Percentiles rank a stretch among this genome's conserved stretches.
Evolutionary conservation across 2,797 vertebrate genomes (phyloP).

Genomic region (Lepidocolaptes lacrymiger): DNA sequence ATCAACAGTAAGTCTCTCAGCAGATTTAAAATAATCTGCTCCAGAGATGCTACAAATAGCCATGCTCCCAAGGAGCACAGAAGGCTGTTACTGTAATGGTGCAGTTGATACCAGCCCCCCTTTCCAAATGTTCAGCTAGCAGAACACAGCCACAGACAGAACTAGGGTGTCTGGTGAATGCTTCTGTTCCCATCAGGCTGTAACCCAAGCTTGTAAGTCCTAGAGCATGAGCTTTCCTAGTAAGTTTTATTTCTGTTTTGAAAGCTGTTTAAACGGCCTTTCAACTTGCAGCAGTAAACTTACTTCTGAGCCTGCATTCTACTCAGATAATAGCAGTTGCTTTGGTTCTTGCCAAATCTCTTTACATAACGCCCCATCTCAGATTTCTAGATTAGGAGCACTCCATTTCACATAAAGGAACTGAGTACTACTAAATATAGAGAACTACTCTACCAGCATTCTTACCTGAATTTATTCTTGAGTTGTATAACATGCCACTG

Average conservation of each 20-base stretch:
- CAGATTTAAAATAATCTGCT: conserved; percentile 65
- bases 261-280: not conserved
- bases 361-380: conserved; percentile 61
- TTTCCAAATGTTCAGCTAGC: not conserved
- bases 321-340: conserved; percentile 29
- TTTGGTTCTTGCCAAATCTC: conserved; percentile 43
- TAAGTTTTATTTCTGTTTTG: not conserved
- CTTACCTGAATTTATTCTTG: conserved; percentile 28
- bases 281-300: not conserved
- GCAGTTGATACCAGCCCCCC: not conserved
- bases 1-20: conserved; percentile 43
- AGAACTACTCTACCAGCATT: conserved; percentile 5
- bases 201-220: not conserved
- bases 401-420: conserved; percentile 18
- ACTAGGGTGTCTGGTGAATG: not conserved
- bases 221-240: not conserved
- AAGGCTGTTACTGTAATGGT: not conserved
- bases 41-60: conserved; percentile 50
- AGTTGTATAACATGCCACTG: not conserved
- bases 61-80: not conserved
- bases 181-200: not conserved
- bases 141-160: not conserved
- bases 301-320: not conserved
- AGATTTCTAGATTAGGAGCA: conserved; percentile 65
- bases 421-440: conserved; percentile 34